A percentile compares a stretch with the other conserved stretches of the same genome.
phyloP scores from a whole-genome alignment of 2,797 vertebrate species.

The Platyrinchus mystaceus region DNA sequence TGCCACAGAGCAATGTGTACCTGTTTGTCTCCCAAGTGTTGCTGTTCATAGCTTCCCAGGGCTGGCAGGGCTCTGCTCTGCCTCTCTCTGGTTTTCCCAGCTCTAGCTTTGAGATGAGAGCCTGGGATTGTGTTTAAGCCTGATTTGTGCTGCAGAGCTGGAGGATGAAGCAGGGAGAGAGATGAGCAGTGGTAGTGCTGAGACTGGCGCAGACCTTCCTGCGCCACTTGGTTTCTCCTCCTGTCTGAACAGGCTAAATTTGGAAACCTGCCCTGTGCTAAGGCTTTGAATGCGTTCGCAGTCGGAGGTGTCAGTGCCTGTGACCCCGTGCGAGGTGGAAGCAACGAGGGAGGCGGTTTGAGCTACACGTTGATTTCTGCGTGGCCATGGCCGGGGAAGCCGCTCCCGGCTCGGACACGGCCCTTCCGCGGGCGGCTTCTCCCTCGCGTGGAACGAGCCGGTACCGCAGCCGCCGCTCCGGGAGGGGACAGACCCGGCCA shows the following conservation, averaged over 20 bases:
- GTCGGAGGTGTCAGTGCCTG: neutral
- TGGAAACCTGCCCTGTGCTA: neutral
- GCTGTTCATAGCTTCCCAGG: neutral
- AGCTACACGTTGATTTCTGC: neutral
- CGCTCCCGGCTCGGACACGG: neutral
- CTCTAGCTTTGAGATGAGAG: neutral
- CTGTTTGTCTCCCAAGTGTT: neutral
- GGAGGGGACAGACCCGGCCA: neutral
- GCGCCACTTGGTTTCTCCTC: neutral
- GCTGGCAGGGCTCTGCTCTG: neutral
- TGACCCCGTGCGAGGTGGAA: fast-evolving
- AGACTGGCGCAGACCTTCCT: neutral
- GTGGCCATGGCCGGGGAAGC: neutral
- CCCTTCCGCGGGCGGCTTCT: neutral
- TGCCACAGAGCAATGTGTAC: neutral
- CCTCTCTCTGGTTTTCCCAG: neutral
- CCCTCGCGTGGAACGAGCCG: neutral
- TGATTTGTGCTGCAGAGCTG: neutral
- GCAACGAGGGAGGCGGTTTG: neutral
- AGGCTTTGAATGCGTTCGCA: fast-evolving
- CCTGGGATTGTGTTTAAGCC: neutral
- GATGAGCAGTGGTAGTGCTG: neutral
- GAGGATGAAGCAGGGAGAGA: neutral
- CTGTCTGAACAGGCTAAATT: neutral
- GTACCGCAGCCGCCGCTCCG: neutral